Evolutionary conservation across 1,140 invertebrate species (phyloP).

Genomic region (Pseudomyrmex dendroicus): DNA sequence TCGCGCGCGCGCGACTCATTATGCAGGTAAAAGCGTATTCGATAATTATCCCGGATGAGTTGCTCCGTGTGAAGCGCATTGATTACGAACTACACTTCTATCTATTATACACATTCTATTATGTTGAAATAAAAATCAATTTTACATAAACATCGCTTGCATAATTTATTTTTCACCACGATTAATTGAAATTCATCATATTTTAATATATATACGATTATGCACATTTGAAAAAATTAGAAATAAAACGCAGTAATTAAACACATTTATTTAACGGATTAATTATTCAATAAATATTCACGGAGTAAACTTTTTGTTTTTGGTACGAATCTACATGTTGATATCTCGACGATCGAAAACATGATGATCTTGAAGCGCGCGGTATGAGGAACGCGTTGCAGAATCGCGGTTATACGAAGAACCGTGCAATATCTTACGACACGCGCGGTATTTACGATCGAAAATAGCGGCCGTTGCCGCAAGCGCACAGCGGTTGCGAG

Average conservation of each 20-base stretch:
- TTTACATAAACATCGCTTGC: conserved; percentile 13
- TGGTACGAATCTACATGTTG: not conserved
- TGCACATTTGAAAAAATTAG: not conserved
- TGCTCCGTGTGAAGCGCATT: not conserved
- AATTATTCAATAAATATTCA: no score
- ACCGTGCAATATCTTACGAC: conserved; percentile 22
- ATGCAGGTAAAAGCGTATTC: conserved; percentile 23
- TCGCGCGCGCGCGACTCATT: not conserved
- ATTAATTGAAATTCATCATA: not conserved
- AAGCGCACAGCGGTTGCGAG: conserved; percentile 31
- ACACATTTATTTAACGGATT: no score
- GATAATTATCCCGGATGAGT: conserved; percentile 27
- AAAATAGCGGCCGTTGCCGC: conserved; percentile 61
- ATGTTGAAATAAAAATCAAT: conserved; percentile 17
- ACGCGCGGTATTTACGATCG: conserved; percentile 50
- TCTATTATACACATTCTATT: not conserved
- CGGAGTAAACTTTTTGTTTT: no score
- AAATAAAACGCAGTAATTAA: not conserved
- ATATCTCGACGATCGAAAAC: not conserved
- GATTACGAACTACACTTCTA: conserved; percentile 12
- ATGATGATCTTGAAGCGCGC: not conserved
- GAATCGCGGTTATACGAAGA: not conserved
- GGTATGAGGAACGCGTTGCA: not conserved
- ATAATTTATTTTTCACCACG: conserved; percentile 8
- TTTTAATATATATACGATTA: no score